Evolutionary conservation across 1,140 invertebrate species (phyloP).

Genomic region (Pemphigus obesinymphae): DNA sequence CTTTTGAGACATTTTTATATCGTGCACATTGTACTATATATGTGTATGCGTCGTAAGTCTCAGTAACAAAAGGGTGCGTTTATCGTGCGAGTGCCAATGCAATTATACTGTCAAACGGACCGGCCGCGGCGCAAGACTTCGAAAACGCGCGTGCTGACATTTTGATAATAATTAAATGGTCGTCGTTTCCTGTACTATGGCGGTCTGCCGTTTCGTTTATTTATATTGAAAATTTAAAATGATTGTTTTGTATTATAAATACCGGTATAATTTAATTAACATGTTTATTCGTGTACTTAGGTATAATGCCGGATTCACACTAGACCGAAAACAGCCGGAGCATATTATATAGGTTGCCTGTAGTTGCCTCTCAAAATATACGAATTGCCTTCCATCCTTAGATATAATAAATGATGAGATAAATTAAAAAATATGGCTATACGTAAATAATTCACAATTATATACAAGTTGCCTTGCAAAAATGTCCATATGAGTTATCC

Average conservation of each 20-base stretch:
- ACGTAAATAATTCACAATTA: too few species aligned
- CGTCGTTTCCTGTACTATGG: neutral
- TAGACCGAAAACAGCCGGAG: too few species aligned
- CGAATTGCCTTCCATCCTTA: too few species aligned
- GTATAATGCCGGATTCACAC: too few species aligned
- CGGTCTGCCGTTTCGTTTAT: neutral
- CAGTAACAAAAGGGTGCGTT: neutral
- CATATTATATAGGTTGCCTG: too few species aligned
- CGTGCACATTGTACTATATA: neutral
- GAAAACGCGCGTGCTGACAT: constrained; percentile 6
- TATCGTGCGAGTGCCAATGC: neutral
- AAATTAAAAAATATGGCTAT: too few species aligned
- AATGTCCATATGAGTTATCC: too few species aligned
- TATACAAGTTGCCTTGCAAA: too few species aligned
- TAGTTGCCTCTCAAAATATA: too few species aligned
- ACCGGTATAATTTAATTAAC: neutral
- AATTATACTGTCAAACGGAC: constrained; percentile 1
- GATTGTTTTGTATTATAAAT: too few species aligned
- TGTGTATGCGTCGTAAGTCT: neutral
- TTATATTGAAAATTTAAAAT: neutral
- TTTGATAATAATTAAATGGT: constrained; percentile 9
- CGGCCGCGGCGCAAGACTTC: neutral
- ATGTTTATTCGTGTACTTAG: too few species aligned
- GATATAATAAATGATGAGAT: too few species aligned
- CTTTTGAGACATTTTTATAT: neutral